These are phyloP conservation scores for Paradisaea rubra DNA, from an alignment of 2,113 vertebrate species.

Conservation along the genomic window DNA sequence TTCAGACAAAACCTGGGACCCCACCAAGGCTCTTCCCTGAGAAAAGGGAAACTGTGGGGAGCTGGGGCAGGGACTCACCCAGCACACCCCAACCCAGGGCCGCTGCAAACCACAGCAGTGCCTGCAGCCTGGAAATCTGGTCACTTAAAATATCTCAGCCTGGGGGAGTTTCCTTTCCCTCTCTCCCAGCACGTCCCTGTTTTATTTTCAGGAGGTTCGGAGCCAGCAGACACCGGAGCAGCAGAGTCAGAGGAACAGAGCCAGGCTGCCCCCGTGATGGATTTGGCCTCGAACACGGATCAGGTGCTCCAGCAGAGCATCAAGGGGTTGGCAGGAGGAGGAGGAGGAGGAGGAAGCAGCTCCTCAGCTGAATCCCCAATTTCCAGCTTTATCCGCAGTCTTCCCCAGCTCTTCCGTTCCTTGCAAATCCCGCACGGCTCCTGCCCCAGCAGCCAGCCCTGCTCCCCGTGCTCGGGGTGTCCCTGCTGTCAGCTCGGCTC, in stretches of 20 bases:
- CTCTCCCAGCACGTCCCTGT: background rate
- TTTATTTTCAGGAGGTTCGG: background rate
- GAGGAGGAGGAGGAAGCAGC: background rate
- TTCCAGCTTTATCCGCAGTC: background rate
- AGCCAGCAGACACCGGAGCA: background rate
- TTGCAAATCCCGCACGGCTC: background rate
- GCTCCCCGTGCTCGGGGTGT: rapidly evolving
- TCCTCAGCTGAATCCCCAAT: background rate
- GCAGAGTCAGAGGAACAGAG: background rate
- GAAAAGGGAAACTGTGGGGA: background rate
- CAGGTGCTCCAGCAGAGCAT: background rate
- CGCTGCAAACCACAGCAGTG: background rate
- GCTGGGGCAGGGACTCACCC: background rate
- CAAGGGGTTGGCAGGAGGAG: background rate
- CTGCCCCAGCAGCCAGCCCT: background rate
- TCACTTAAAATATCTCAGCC: background rate
- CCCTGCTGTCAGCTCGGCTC: background rate
- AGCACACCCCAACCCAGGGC: background rate
- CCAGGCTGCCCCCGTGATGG: background rate
- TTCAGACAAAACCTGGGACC: background rate
- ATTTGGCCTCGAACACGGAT: rapidly evolving
- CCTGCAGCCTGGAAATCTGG: background rate
- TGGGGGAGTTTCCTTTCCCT: background rate
- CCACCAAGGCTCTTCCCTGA: background rate
- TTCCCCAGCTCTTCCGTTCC: background rate